Base-by-base conservation (phyloP, 2,888 invertebrate genomes). In the Choreutis nemorana region DNA sequence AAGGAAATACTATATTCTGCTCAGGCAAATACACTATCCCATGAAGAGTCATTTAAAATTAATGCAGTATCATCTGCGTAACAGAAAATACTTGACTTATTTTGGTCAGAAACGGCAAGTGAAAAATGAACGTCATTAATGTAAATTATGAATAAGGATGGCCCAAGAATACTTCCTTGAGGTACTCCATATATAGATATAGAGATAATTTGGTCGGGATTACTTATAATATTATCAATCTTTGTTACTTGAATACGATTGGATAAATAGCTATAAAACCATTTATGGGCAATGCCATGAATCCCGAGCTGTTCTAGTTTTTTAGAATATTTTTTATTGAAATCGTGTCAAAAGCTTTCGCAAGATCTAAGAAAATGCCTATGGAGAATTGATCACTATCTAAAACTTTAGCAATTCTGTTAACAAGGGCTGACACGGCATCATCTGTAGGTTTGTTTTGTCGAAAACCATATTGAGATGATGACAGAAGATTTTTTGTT, bases 391-490 rank as follows among this genome's bases (percentile, higher is more conserved):
- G 4, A 22, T n/a, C 9, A 22, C 7, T 22, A n/a, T 22, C 22
- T 22, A 22, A 22, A 8, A 4, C 5, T 4, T 7, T n/a, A 9
- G 7, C 6, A n/a, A 22, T n/a, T 4, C 4, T 4, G 9, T 22
- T n/a, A 5, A 22, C 5, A 4, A 22, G 9, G 4, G 4, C n/a
- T 8, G 22, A 5, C 3, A 29, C 27, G 2, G 31, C 31, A 13
- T 34, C 29, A n/a, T 31, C 29, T 5, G 34, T 34, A 2, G 34
- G 31, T 5, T 11, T 16, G 4, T 23, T 23, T 1, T 18, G 12
- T 2, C 34, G 14, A 9, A 31, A 34, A 7, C 34, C 31, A 20
- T 26, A 31, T 26, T 34, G 31, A 4, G 11, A 23, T 2, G 9
- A 3, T 8, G 31, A 24, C 4, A 34, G 8, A 1, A 34, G 9